Evolutionary conservation across 2,797 vertebrate species (phyloP).

Genomic region (Pseudocheirus occidentalis): DNA sequence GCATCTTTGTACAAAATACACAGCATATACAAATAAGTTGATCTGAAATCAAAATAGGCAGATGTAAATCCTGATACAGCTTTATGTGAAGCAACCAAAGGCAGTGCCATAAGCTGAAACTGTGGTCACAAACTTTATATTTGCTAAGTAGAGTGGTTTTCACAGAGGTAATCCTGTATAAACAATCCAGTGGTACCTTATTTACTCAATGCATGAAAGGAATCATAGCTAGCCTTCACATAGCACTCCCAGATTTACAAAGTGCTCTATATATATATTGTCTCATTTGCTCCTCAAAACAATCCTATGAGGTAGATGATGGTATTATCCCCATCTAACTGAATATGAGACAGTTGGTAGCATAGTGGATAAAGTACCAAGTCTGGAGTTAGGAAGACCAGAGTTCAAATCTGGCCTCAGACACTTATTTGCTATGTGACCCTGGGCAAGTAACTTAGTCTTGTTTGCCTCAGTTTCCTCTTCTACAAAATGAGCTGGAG

Average conservation of each 20-base stretch:
- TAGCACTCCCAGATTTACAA: neutral
- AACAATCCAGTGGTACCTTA: conserved; percentile 34
- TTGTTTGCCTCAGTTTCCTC: neutral
- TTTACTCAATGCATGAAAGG: neutral
- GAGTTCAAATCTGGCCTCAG: neutral
- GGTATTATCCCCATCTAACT: neutral
- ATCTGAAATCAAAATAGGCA: too few relatives aligned
- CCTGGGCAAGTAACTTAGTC: neutral
- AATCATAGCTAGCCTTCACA: neutral
- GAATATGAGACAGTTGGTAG: neutral
- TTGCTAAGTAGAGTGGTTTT: neutral
- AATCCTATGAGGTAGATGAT: neutral
- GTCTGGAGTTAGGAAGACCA: neutral
- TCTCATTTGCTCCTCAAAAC: neutral
- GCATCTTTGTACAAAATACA: neutral
- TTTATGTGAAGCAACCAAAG: conserved; percentile 37
- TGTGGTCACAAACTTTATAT: neutral
- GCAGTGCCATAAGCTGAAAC: neutral
- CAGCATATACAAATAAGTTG: neutral
- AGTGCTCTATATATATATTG: neutral
- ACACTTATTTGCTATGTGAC: neutral
- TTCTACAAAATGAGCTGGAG: neutral
- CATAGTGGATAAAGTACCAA: neutral
- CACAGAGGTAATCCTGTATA: neutral
- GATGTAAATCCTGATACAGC: neutral